A percentile compares a stretch with the other conserved stretches of the same genome.
Evolutionary conservation across 1,140 invertebrate genomes (phyloP).

Genomic region (Drosophila nigromelanica): DNA sequence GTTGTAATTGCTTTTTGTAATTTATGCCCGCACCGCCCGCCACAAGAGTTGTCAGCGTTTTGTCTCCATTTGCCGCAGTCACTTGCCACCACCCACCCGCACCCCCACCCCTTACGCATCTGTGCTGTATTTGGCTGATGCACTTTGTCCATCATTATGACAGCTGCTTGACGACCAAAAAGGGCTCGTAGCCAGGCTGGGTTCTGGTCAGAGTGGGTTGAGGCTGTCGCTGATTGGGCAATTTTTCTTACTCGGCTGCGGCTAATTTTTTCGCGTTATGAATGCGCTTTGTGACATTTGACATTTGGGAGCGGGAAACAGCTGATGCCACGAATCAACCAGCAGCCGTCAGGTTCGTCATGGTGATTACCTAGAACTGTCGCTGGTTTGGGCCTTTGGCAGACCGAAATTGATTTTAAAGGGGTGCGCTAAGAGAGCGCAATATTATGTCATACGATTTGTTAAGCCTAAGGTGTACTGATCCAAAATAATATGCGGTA

Average conservation of each 20-base stretch:
- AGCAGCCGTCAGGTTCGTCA: slow-evolving; percentile 43
- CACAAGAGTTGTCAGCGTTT: slow-evolving; percentile 70
- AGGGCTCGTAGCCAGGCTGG: slow-evolving; percentile 29
- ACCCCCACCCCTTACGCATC: slow-evolving; percentile 14
- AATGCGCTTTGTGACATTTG: slow-evolving; percentile 77
- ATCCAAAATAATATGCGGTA: slow-evolving; percentile 6
- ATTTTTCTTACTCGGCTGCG: slow-evolving; percentile 62
- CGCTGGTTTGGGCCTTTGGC: neutral
- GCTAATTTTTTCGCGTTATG: slow-evolving; percentile 66
- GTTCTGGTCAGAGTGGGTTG: slow-evolving; percentile 1
- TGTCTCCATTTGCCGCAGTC: slow-evolving; percentile 49
- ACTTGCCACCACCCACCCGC: neutral
- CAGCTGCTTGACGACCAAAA: slow-evolving; percentile 77
- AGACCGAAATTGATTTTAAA: slow-evolving; percentile 57
- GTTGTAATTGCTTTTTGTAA: slow-evolving; percentile 81
- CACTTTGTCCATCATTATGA: slow-evolving; percentile 81
- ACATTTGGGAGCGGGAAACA: slow-evolving; percentile 52
- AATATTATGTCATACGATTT: slow-evolving; percentile 21
- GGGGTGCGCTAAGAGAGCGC: slow-evolving; percentile 1
- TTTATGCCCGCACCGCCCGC: slow-evolving; percentile 61
- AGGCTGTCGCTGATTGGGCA: slow-evolving; percentile 58
- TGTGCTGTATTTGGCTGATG: slow-evolving; percentile 40
- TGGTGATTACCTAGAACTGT: slow-evolving; percentile 55
- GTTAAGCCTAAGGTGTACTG: slow-evolving; percentile 26
- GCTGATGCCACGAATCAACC: slow-evolving; percentile 43